Base-by-base conservation (phyloP, 1,140 invertebrate genomes). In the Tetragonula clypearis region DNA sequence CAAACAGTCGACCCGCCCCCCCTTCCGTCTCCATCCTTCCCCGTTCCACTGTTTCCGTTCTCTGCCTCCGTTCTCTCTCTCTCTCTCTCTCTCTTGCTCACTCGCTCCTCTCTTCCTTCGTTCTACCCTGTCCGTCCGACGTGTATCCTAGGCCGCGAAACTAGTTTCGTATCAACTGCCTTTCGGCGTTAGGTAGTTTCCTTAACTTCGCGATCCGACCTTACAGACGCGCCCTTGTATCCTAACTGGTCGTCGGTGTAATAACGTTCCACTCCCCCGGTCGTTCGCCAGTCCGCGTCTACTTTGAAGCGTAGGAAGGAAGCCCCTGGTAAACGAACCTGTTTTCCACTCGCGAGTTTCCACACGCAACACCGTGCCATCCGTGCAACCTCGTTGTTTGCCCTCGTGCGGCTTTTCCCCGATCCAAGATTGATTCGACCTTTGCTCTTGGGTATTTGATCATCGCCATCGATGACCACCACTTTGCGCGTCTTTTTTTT, bases 91-190 rank as follows among this genome's bases (percentile, higher is more conserved):
- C 75, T 53, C 75, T 53, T 30, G 69, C 79, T 84, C 60, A 68
- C 69, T 23, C 74, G 1, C 6, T 21, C 71, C 66, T 53, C 80
- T 56, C 56, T 79, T 68, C 78, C 66, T 71, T 76, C 76, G 41
- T 17, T 58, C 73, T 56, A 11, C n/a, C 26, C 21, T 49, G 26
- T 55, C 53, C 73, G 49, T 35, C 12, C 74, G 55, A 21, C 88
- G 82, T 90, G 90, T 90, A 90, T 80, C 87, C 85, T 79, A 87
- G 87, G 82, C 87, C 90, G 89, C 90, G 90, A 88, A 90, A 90
- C 90, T 90, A 90, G 89, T 90, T 90, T 90, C 86, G 86, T 82
- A 90, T 90, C 88, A 90, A 90, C 88, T 90, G 88, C 89, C 88
- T 88, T 68, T 90, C 89, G 82, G 88, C 35, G 75, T 21, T 82